These are phyloP conservation scores for Tetanocera ferruginea DNA, from an alignment of 2,888 invertebrate genomes.

Conservation along the genomic window DNA sequence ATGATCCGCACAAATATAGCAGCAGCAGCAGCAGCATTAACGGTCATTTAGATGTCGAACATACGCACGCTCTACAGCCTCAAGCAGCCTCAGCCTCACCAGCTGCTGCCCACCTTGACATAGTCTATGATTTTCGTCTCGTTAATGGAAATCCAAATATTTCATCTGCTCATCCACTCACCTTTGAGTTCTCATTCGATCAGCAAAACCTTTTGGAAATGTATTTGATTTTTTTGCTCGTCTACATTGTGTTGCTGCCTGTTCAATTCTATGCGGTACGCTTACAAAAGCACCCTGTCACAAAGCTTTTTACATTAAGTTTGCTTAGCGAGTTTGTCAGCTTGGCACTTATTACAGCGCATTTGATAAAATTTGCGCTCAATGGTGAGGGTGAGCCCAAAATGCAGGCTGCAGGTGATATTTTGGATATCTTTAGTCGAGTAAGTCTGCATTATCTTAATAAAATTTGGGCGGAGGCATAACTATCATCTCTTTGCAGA, in stretches of 20 bases:
- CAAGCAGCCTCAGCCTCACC: background rate
- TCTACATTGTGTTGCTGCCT: slow-evolving; percentile 87
- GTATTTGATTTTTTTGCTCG: slow-evolving; percentile 88
- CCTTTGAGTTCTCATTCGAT: slow-evolving; percentile 97
- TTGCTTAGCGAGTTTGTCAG: slow-evolving; percentile 88
- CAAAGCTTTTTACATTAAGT: slow-evolving; percentile 89
- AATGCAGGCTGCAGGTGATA: slow-evolving; percentile 89
- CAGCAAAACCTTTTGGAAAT: slow-evolving; percentile 92
- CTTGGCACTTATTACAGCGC: slow-evolving; percentile 87
- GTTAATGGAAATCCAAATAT: slow-evolving; percentile 96
- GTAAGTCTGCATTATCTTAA: slow-evolving; percentile 72
- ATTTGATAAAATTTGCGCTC: slow-evolving; percentile 89
- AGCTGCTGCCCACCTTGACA: slow-evolving; percentile 52
- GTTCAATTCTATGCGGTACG: slow-evolving; percentile 92
- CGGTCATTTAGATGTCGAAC: slow-evolving; percentile 29
- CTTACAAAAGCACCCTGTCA: slow-evolving; percentile 91
- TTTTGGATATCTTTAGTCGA: slow-evolving; percentile 91
- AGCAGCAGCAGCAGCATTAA: slow-evolving; percentile 23
- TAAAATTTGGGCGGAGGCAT: background rate
- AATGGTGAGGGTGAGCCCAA: slow-evolving; percentile 90
- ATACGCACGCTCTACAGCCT: background rate
- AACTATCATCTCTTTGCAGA: slow-evolving; percentile 72
- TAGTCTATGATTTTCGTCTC: slow-evolving; percentile 93
- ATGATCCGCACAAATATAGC: slow-evolving; percentile 66
- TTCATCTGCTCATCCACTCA: slow-evolving; percentile 84